Conservation (phyloP, 2,113 vertebrate genomes). For the Dromas ardeola region DNA sequence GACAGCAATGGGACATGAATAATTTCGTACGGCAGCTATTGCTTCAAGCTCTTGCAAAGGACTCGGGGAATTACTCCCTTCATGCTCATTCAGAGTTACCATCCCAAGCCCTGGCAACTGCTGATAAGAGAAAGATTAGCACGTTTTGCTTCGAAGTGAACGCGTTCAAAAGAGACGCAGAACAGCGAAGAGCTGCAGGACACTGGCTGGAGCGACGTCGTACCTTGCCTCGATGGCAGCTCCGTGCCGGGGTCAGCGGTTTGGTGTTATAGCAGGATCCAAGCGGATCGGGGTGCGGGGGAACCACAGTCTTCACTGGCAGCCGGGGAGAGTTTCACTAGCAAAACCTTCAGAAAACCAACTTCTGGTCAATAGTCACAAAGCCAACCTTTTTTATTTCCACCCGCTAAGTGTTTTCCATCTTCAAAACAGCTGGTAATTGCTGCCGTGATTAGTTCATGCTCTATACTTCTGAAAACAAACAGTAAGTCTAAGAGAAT, state of each 20-base stretch:
- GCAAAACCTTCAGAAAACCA: neutral
- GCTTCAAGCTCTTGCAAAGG: neutral
- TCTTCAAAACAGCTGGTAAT: neutral
- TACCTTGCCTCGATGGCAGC: neutral
- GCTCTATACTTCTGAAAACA: neutral
- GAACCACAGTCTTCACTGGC: neutral
- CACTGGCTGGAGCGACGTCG: rapidly evolving
- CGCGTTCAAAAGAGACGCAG: neutral
- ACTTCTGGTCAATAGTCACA: neutral
- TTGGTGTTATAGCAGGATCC: neutral
- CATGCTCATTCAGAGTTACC: neutral
- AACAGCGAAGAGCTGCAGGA: neutral
- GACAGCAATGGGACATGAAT: constrained; percentile 12
- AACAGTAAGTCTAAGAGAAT: neutral
- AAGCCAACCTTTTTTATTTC: neutral
- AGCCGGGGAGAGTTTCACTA: neutral
- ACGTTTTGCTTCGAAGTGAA: neutral
- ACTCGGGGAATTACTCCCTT: neutral
- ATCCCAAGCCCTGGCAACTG: neutral
- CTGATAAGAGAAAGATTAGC: constrained; percentile 35
- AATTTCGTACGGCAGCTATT: neutral
- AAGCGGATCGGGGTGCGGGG: rapidly evolving
- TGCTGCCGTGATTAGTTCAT: neutral
- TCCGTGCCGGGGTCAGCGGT: rapidly evolving
- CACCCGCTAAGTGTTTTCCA: neutral